A percentile compares a stretch with the other conserved stretches of the same genome.
phyloP scores from a whole-genome alignment of 1,140 invertebrate species.

The Portunus trituberculatus region DNA sequence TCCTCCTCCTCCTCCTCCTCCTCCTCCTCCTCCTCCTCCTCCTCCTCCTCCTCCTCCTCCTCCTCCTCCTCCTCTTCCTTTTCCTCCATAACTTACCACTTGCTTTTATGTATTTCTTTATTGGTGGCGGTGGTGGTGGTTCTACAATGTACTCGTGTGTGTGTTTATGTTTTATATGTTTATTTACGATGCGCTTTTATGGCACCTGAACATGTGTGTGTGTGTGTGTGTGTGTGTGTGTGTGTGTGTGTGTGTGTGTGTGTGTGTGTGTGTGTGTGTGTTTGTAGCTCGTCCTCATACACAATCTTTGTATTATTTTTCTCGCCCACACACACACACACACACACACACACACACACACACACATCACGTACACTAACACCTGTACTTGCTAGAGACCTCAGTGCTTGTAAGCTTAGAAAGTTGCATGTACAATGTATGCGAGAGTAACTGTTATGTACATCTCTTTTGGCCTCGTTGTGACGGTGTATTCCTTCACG shows the following conservation, averaged over 20 bases:
- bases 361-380: conserved; percentile 21
- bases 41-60: background rate
- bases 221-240: background rate
- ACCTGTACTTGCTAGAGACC: background rate
- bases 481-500: conserved; percentile 15
- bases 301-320: background rate
- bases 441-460: background rate
- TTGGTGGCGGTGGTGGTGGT: background rate
- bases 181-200: no score
- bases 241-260: conserved; percentile 12
- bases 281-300: background rate
- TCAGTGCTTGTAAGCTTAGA: conserved; percentile 26
- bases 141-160: background rate
- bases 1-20: background rate
- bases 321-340: background rate
- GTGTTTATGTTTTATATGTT: background rate
- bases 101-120: background rate
- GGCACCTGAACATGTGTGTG: no score
- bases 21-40: background rate
- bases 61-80: background rate
- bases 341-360: conserved; percentile 30
- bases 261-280: conserved; percentile 1
- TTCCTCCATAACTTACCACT: background rate
- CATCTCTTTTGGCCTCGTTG: background rate
- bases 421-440: conserved; percentile 27